Evolutionary conservation across 2,797 vertebrate species (phyloP), one percentile per base, ranked within the genome.

Genomic region (Lacerta bilineata): DNA sequence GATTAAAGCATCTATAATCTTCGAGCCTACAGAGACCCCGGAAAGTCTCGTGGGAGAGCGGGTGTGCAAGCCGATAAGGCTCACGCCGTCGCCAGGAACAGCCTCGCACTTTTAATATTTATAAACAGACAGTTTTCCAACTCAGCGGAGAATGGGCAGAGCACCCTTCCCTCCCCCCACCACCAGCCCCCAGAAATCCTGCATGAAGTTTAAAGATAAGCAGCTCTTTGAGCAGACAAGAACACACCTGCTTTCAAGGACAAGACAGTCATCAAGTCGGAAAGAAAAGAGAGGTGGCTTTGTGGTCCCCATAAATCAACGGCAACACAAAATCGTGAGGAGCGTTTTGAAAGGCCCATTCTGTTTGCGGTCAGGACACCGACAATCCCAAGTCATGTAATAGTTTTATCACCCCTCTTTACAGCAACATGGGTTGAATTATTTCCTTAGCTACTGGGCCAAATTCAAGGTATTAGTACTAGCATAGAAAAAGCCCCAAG

Each of bases 1-100:
- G 95, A 94, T 95, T 93, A 95, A 89, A 93, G 93, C 90, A 93
- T 93, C 95, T 94, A 33, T 93, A 93, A 95, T 94, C 95, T 93
- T 87, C 88, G 20, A 61, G 90, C 80, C 92, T 85, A 76, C 11
- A 87, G 93, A 94, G 94, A 91, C 87, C 93, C 71, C 84, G 10
- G 64, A 89, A 93, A 90, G 78, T 81, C 90, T 0, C 80, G 84
- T 86, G 83, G 68, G 87, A 87, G 4, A 90, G 88, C 86, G 89
- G 92, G 88, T 95, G 94, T 85, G 93, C 88, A 72, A 89, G 74
- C 91, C 89, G 95, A 95, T 94, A 95, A 95, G 91, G 77, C 50
- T 5, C 89, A 77, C 80, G 91, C 89, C 25, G 75, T 92, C 71
- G 92, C 92, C 85, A 89, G 13, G 10, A 39, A 13, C 36, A 77